Base-by-base conservation (phyloP, 2,797 vertebrate species). In the Phrynocephalus vlangalii region DNA sequence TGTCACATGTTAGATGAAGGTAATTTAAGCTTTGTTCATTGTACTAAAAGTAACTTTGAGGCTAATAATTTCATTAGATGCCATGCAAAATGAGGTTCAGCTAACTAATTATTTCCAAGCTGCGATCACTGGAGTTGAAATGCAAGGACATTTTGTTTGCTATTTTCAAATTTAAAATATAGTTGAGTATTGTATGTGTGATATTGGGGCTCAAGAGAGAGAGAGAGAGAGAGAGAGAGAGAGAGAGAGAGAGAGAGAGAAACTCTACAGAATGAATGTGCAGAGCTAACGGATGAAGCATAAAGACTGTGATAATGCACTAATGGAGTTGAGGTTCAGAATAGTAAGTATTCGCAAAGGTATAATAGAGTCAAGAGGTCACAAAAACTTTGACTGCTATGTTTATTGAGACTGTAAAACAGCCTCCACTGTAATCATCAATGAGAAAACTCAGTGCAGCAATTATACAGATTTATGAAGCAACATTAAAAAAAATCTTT, bases 401-500 rank as follows among this genome's bases (percentile, higher is more conserved):
- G 38, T 85, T 85, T 76, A 67, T 60, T 68, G 22, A 85, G 60
- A 38, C 33, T 78, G 24, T 76, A 77, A 67, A 67, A 68, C 5
- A 24, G 28, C 68, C n/a, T 77, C 28, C 28, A 24, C 66, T 33
- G 24, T 10, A 85, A 50, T 78, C 44, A 85, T 70, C 56, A 84
- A 66, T 76, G 76, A 56, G 44, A 52, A 48, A 50, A 50, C 78
- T 70, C 10, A 86, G 66, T 79, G 52, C 30, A 79, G 48, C 79
- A 66, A 5, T 44, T 60, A 48, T 71, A 71, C 30, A 56, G 56
- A 33, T 79, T 86, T 86, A 20, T 79, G 84, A 28, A 60, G 52
- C 76, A 86, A 24, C 66, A 86, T 79, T 56, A 56, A 56, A 60
- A 79, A 79, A 79, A 71, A 75, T 68, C 33, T 26, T 44, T 67